phyloP scores from a whole-genome alignment of 2,888 invertebrate species.

The Agonopterix arenella region DNA sequence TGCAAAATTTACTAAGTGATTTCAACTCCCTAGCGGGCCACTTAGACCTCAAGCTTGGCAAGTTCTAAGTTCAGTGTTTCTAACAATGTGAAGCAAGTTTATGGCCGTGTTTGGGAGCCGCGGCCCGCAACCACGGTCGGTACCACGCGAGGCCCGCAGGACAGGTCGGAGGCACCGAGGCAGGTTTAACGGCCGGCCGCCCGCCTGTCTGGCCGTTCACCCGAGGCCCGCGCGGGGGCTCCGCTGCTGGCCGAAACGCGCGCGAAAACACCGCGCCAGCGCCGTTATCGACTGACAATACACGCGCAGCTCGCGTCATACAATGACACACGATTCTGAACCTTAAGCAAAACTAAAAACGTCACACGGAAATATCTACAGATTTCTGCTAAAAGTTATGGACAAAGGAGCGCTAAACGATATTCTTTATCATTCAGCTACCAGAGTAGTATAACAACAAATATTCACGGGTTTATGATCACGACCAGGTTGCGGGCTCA shows the following conservation, averaged over 20 bases:
- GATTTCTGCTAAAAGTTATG: too few species aligned
- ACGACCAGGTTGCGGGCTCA: neutral
- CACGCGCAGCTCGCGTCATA: constrained; percentile 18
- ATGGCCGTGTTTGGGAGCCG: neutral
- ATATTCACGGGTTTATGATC: constrained; percentile 2
- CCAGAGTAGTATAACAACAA: neutral
- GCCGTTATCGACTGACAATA: constrained; percentile 44
- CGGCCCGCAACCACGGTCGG: constrained; percentile 21
- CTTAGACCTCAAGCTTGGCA: too few species aligned
- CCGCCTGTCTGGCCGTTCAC: constrained; percentile 75
- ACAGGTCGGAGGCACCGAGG: constrained; percentile 21
- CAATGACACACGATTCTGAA: constrained; percentile 14
- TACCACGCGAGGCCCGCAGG: constrained; percentile 31
- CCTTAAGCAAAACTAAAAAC: constrained; percentile 12
- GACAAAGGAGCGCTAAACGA: neutral
- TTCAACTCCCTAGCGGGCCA: too few species aligned
- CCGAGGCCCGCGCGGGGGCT: constrained; percentile 71
- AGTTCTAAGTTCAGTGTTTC: too few species aligned
- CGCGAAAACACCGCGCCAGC: constrained; percentile 70
- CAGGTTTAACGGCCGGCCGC: constrained; percentile 74
- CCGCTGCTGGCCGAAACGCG: constrained; percentile 37
- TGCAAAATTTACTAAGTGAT: too few species aligned
- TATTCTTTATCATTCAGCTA: neutral
- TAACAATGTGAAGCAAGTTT: neutral
- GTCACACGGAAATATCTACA: too few species aligned